A percentile compares a stretch with the other conserved stretches of the same genome.
These are phyloP conservation scores for Spondyliosoma cantharus DNA, from an alignment of 2,797 vertebrate genomes.

Conservation along the genomic window DNA sequence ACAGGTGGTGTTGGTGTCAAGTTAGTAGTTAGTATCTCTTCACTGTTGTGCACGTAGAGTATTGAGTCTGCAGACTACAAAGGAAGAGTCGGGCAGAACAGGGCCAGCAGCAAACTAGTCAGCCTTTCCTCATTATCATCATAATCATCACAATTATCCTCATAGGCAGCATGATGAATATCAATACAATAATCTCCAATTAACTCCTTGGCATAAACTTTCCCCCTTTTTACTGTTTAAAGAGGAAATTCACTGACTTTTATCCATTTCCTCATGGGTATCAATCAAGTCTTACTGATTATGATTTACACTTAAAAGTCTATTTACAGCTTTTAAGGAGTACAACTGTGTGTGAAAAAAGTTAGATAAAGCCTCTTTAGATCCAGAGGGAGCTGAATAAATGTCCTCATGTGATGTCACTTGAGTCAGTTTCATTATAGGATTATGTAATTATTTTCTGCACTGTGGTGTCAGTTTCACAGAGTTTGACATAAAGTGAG, in stretches of 20 bases:
- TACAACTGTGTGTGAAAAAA: neutral
- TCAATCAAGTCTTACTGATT: too few species aligned
- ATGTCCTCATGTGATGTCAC: neutral
- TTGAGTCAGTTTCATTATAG: neutral
- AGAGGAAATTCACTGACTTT: neutral
- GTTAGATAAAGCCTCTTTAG: too few species aligned
- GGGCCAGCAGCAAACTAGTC: neutral
- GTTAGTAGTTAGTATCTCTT: constrained; percentile 58
- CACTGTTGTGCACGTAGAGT: constrained; percentile 40
- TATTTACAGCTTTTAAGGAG: neutral
- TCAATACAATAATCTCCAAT: neutral
- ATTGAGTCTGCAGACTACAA: constrained; percentile 35
- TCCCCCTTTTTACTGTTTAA: neutral
- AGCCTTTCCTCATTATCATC: constrained; percentile 14
- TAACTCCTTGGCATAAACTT: neutral
- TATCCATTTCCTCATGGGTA: too few species aligned
- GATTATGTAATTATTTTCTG: too few species aligned
- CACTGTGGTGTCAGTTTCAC: too few species aligned
- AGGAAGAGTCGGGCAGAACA: constrained; percentile 14
- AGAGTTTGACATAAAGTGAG: too few species aligned
- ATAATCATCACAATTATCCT: neutral
- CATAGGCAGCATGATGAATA: neutral
- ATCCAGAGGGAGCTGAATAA: neutral
- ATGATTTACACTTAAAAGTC: neutral
- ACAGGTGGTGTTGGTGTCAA: constrained; percentile 79